Percentiles rank a stretch among this genome's conserved stretches.
These are phyloP conservation scores for Eristalis tenax DNA, from an alignment of 2,888 invertebrate species.

Conservation along the genomic window DNA sequence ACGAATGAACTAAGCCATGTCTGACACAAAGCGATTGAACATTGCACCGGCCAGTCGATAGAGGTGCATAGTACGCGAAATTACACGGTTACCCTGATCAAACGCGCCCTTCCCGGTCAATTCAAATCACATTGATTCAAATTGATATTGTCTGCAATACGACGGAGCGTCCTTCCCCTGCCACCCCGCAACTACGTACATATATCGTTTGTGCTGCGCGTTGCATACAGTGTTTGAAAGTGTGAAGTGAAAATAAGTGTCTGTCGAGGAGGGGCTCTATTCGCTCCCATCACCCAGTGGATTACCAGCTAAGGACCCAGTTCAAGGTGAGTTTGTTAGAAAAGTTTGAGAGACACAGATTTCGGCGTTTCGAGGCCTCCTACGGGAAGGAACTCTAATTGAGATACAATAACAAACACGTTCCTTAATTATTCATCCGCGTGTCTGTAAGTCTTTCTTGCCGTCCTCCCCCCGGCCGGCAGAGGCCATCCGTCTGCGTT, in stretches of 20 bases:
- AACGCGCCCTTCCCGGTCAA: slow-evolving; percentile 13
- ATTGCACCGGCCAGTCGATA: slow-evolving; percentile 37
- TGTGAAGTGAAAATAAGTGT: not conserved
- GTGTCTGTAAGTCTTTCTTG: slow-evolving; percentile 20
- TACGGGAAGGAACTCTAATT: slow-evolving; percentile 19
- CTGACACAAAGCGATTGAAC: slow-evolving; percentile 56
- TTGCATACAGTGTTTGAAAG: slow-evolving; percentile 28
- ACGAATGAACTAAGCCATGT: slow-evolving; percentile 33
- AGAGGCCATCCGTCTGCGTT: not conserved
- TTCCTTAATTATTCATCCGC: slow-evolving; percentile 42
- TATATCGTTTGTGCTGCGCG: not conserved
- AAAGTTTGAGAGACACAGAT: not conserved
- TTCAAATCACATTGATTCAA: slow-evolving; percentile 6
- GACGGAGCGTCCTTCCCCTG: not conserved
- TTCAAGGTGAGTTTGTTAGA: not conserved
- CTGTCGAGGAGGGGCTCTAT: not conserved
- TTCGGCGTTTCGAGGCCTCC: too few relatives aligned
- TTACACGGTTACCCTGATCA: not conserved
- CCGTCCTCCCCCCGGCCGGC: not conserved
- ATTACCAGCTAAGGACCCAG: not conserved
- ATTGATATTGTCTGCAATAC: slow-evolving; percentile 34
- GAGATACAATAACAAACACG: slow-evolving; percentile 44
- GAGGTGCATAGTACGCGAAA: not conserved
- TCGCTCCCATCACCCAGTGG: not conserved
- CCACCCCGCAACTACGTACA: not conserved